phyloP scores from a whole-genome alignment of 2,113 vertebrate species.

The Donacobius atricapilla region DNA sequence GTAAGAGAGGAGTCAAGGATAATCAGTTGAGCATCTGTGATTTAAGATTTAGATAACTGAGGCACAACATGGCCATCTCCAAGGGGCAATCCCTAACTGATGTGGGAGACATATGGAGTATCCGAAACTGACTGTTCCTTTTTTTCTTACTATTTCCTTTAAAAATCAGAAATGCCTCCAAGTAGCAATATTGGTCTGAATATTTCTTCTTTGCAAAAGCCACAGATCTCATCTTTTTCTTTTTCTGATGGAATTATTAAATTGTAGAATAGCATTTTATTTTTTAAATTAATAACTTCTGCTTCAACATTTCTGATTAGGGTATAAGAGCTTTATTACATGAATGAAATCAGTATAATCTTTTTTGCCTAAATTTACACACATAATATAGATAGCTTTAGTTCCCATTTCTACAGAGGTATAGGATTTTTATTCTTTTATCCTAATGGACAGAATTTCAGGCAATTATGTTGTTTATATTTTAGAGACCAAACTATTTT shows the following conservation, averaged over 20 bases:
- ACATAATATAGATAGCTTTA: neutral
- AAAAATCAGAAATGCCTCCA: neutral
- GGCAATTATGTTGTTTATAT: constrained; percentile 20
- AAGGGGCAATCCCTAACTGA: neutral
- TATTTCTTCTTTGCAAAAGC: neutral
- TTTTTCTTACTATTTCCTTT: neutral
- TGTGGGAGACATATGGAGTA: rapidly evolving
- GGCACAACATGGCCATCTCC: neutral
- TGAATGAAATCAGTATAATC: neutral
- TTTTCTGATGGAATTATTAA: neutral
- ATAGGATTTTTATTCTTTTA: neutral
- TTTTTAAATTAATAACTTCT: neutral
- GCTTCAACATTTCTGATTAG: neutral
- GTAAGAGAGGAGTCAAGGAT: neutral
- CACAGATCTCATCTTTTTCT: neutral
- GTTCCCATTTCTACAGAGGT: neutral
- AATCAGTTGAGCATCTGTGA: neutral
- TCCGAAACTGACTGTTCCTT: neutral
- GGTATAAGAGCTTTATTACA: neutral
- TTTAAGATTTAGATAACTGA: neutral
- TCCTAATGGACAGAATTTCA: constrained; percentile 2
- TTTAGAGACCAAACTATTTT: neutral
- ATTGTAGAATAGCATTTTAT: neutral
- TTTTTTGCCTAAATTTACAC: constrained; percentile 5
- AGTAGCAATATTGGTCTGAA: neutral